A percentile compares a stretch with the other conserved stretches of the same genome.
phyloP scores from a whole-genome alignment of 2,888 invertebrate species.

The Drosophila greeni region DNA sequence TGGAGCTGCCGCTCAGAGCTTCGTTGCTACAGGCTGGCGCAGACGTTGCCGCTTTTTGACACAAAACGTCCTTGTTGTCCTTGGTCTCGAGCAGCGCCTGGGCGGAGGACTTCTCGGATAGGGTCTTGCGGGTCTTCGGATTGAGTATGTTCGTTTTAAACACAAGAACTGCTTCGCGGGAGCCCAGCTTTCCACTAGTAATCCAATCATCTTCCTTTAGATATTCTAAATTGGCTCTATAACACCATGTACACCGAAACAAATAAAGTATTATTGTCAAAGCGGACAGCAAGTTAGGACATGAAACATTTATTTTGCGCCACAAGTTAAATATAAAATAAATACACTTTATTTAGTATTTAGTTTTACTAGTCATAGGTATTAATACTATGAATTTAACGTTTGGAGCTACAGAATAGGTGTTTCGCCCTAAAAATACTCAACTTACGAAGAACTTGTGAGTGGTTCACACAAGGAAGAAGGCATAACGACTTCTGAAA shows the following conservation, averaged over 20 bases:
- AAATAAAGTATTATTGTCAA: neutral
- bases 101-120: slow-evolving; percentile 34
- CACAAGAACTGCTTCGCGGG: slow-evolving; percentile 83
- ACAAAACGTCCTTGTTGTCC: slow-evolving; percentile 20
- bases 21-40: slow-evolving; percentile 26
- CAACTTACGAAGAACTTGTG: slow-evolving; percentile 55
- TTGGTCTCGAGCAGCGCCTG: slow-evolving; percentile 40
- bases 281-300: neutral
- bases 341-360: neutral
- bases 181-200: slow-evolving; percentile 82
- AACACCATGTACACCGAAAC: slow-evolving; percentile 4
- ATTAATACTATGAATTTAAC: neutral
- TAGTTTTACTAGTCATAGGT: neutral
- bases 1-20: slow-evolving; percentile 17
- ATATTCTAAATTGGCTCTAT: slow-evolving; percentile 28
- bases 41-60: slow-evolving; percentile 16
- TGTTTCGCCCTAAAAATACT: slow-evolving; percentile 2
- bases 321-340: neutral
- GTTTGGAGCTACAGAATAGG: slow-evolving; percentile 1
- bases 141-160: slow-evolving; percentile 83
- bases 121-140: slow-evolving; percentile 60
- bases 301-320: slow-evolving; percentile 14
- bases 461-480: slow-evolving; percentile 47
- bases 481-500: slow-evolving; percentile 62
- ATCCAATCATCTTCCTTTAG: slow-evolving; percentile 79